Base-by-base conservation (phyloP, 2,888 invertebrate species). In the Sphaerophoria rueppellii region DNA sequence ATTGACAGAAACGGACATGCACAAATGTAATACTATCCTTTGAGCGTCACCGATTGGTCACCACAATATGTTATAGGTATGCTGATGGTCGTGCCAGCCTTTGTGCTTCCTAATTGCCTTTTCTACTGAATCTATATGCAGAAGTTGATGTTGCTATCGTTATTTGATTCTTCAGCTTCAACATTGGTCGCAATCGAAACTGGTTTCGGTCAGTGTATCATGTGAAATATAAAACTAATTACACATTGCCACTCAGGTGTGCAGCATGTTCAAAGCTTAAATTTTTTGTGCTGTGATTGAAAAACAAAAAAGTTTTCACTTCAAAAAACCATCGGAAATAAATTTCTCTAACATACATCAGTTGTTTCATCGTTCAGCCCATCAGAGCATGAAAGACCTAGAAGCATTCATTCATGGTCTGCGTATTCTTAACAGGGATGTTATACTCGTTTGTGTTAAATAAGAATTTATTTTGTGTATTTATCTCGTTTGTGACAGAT, bases 141-240 rank as follows among this genome's bases (percentile, higher is more conserved):
- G 46, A 43, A 32, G 50, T 1, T 5, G 4, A n/a, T 65, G 35
- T 37, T 32, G 46, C 11, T 34, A 50, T 48, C 9, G 6, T 55
- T n/a, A 46, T 65, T 35, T 37, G 11, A 24, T 50, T 7, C 24
- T 24, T 24, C 24, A 24, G 24, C 50, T 65, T 67, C 4, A 67
- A 37, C 32, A 67, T 54, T 54, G 37, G 40, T 54, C 7, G 9
- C 2, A 52, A 34, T 37, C 16, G 48, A 32, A 46, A 69, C 67
- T 35, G 34, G 4, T 14, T 9, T 9, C n/a, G 11, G 16, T 11
- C 58, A 54, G 57, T 50, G 61, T 63, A 69, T 67, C 72, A 61
- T 61, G 32, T 48, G 60, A 50, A 83, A 78, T 79, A 71, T 67
- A 71, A 83, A 83, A 83, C 79, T 79, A 83, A 83, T 83, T 83